Conservation (phyloP, 2,888 invertebrate genomes). For the Drosophila fungiperda region DNA sequence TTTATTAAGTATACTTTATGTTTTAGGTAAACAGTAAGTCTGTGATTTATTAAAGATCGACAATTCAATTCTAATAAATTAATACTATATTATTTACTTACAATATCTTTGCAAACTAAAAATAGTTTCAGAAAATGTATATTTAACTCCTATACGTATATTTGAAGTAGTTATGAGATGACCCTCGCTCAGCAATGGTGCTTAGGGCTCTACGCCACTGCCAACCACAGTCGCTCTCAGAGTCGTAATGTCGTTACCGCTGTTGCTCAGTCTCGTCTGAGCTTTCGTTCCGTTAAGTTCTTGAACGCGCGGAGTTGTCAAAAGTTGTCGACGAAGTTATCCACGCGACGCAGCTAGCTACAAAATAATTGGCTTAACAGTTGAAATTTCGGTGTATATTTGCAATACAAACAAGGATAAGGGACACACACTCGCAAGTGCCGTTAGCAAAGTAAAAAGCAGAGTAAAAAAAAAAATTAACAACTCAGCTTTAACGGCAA, state of each 20-base stretch:
- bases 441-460: constrained; percentile 22
- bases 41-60: background rate
- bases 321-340: constrained; percentile 6
- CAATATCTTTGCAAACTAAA: background rate
- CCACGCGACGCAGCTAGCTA: constrained; percentile 51
- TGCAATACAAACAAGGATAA: constrained; percentile 14
- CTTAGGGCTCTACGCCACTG: constrained; percentile 34
- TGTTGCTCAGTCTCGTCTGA: constrained; percentile 62
- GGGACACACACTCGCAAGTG: constrained; percentile 15
- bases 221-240: constrained; percentile 1
- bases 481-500: constrained; percentile 9
- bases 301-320: constrained; percentile 32
- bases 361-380: constrained; percentile 67
- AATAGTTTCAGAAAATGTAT: background rate
- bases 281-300: constrained; percentile 73
- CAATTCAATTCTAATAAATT: background rate
- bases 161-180: background rate
- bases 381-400: constrained; percentile 48
- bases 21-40: background rate
- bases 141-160: no score
- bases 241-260: constrained; percentile 14
- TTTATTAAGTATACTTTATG: background rate
- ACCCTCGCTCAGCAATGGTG: constrained; percentile 1
- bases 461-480: background rate
- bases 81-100: background rate